Base-by-base conservation (phyloP, 2,797 vertebrate species). In the Cuniculus paca region DNA sequence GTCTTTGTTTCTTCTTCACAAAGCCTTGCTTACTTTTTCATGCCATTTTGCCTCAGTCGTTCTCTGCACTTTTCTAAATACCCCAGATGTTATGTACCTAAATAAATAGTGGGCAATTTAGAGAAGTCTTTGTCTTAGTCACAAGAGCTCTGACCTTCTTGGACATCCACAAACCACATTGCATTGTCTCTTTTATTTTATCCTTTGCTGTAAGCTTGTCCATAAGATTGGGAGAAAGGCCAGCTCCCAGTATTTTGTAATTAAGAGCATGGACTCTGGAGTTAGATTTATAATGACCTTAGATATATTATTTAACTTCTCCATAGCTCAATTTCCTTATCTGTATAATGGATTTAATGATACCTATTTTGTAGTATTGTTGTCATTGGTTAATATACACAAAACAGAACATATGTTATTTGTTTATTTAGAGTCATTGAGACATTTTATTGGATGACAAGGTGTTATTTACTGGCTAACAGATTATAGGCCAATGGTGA, bases 251-350 rank as follows among this genome's bases (percentile, higher is more conserved):
- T 20, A 68, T 22, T 24, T 78, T 79, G 75, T 83, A 36, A 88
- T 93, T 96, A 92, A 95, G 54, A 90, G 17, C 60, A 89, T 50
- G 79, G 54, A 90, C 19, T 94, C 85, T 74, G 22, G 80, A 85
- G 28, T 95, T 39, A 60, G 42, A 92, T 36, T 87, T 93, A 86
- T 79, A 90, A 88, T 81, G 36, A 87, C 28, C 7, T 87, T 84
- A 75, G 52, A 22, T 31, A 75, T 80, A 52, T 88, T 94, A 91
- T 24, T 93, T 90, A 93, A 72, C 39, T 92, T 90, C 24, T 84
- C 20, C 90, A 34, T 81, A 88, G 63, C 36, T 96, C 56, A 63
- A 22, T 96, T 96, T 93, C 28, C 28, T 85, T 65, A 88, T 90
- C 1, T 7, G 16, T 58, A 72, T 72, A 94, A 65, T 91, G 65